A percentile compares a stretch with the other conserved stretches of the same genome.
phyloP scores from a whole-genome alignment of 2,797 vertebrate genomes.

The Pogoniulus pusillus region DNA sequence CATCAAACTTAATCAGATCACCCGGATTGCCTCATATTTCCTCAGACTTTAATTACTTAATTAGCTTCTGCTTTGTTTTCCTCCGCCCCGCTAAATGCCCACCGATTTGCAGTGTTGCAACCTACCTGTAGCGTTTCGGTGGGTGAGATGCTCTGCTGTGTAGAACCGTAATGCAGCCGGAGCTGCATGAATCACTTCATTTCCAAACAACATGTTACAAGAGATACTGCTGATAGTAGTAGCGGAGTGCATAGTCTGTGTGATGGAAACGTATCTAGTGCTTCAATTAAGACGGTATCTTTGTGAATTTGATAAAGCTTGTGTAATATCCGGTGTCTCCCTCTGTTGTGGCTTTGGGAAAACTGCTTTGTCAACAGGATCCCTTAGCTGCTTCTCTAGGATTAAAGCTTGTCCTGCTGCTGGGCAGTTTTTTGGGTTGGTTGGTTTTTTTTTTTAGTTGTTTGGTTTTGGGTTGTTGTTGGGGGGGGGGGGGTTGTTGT shows the following conservation, averaged over 20 bases:
- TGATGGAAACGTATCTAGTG: not conserved
- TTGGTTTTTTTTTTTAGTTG: too few relatives aligned
- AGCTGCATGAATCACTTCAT: slow-evolving; percentile 33
- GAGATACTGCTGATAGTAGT: not conserved
- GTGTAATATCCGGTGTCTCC: slow-evolving; percentile 67
- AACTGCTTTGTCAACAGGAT: slow-evolving; percentile 76
- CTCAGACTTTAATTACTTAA: not conserved
- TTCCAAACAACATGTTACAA: slow-evolving; percentile 13
- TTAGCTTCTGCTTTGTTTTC: not conserved
- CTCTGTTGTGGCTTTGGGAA: slow-evolving; percentile 63
- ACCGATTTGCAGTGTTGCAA: slow-evolving; percentile 36
- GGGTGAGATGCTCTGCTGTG: slow-evolving; percentile 35
- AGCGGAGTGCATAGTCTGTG: not conserved
- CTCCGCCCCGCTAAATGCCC: not conserved
- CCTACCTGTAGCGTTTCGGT: slow-evolving; percentile 78
- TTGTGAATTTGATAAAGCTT: slow-evolving; percentile 65
- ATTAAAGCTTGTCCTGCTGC: slow-evolving; percentile 67
- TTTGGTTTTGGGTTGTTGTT: too few relatives aligned
- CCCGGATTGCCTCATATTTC: not conserved
- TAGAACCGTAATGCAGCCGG: slow-evolving; percentile 9
- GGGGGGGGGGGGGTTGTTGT: too few relatives aligned
- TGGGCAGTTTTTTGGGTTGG: not conserved
- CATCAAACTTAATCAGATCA: not conserved
- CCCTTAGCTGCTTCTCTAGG: slow-evolving; percentile 54
- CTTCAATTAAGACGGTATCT: slow-evolving; percentile 63